Evolutionary conservation across 2,888 invertebrate genomes (phyloP), one percentile per base, ranked within the genome.

Genomic region (Ametastegia equiseti): DNA sequence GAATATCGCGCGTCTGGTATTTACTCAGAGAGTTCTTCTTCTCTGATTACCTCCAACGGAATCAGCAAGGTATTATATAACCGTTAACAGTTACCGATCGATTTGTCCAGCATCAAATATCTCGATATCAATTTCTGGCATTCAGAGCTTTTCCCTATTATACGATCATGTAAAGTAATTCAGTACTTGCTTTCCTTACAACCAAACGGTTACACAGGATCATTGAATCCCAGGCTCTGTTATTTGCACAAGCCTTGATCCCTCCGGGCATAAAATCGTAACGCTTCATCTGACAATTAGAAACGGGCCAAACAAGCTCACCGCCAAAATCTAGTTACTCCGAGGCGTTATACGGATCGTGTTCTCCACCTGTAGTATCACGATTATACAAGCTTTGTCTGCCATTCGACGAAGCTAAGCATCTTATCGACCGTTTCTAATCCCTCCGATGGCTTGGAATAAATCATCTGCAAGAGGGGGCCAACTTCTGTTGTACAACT

Each of bases 361-460:
- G 78, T 78, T 78, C 78, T 57, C 42, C 42, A 78, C 60, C 60
- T 63, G 78, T 78, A 78, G 42, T 78, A 78, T 63, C 78, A 36
- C 27, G 78, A 78, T 78, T 78, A n/a, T n/a, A 78, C 60, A 78
- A 78, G 78, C 78, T 78, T 78, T 60, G 78, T 75, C 57, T 50
- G 23, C 27, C 42, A 27, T 42, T 60, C 78, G 36, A 36, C 60
- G 27, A 27, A 63, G 27, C 60, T 50, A 33, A 78, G 60, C 57
- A 78, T 78, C 78, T 42, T 60, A 78, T 78, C 78, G 78, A 78
- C 63, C 78, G 27, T 78, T 63, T 78, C 78, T 78, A 78, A 78
- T 78, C 63, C 63, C 60, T 27, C 63, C 60, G 78, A 45, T 63
- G 78, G 33, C 63, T 36, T 27, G 42, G 78, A 78, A 78, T 50